A percentile compares a stretch with the other conserved stretches of the same genome.
phyloP scores from a whole-genome alignment of 2,888 invertebrate genomes.

The Sminthurides aquaticus region DNA sequence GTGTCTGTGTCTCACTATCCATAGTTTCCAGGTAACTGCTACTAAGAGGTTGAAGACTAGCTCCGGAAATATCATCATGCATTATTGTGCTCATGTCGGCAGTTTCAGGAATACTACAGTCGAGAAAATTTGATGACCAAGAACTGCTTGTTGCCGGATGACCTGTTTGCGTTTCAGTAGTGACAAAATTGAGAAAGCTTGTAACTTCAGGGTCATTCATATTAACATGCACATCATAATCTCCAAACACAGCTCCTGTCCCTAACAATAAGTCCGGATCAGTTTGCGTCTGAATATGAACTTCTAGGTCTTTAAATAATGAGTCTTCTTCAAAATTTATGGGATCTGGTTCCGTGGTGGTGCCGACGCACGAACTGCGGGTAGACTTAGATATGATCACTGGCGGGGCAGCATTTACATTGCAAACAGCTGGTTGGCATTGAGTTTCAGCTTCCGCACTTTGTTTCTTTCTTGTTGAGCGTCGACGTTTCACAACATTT shows the following conservation, averaged over 20 bases:
- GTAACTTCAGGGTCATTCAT: slow-evolving; percentile 13
- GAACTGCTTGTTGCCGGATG: background rate
- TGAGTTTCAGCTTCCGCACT: slow-evolving; percentile 30
- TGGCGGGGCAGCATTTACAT: background rate
- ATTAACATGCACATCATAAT: slow-evolving; percentile 11
- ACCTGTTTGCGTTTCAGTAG: slow-evolving; percentile 30
- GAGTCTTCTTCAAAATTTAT: slow-evolving; percentile 13
- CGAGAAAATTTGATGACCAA: slow-evolving; percentile 6
- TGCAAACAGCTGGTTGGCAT: slow-evolving; percentile 7
- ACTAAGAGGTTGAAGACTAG: background rate
- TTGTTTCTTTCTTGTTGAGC: slow-evolving; percentile 27
- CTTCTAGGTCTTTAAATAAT: slow-evolving; percentile 21
- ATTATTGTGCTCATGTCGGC: background rate
- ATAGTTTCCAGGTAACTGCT: slow-evolving; percentile 31
- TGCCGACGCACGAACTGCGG: background rate
- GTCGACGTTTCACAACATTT: slow-evolving; percentile 27
- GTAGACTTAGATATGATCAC: background rate
- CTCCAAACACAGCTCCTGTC: slow-evolving; percentile 8
- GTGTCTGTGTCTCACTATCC: slow-evolving; percentile 38
- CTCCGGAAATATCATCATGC: background rate
- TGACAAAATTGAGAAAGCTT: slow-evolving; percentile 21
- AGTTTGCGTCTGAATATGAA: slow-evolving; percentile 32
- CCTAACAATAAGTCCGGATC: slow-evolving; percentile 26
- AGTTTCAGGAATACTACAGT: background rate
- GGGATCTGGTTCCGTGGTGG: background rate